Evolutionary conservation across 1,140 invertebrate genomes (phyloP), one percentile per base, ranked within the genome.

Genomic region (Drosophila pectinifera): DNA sequence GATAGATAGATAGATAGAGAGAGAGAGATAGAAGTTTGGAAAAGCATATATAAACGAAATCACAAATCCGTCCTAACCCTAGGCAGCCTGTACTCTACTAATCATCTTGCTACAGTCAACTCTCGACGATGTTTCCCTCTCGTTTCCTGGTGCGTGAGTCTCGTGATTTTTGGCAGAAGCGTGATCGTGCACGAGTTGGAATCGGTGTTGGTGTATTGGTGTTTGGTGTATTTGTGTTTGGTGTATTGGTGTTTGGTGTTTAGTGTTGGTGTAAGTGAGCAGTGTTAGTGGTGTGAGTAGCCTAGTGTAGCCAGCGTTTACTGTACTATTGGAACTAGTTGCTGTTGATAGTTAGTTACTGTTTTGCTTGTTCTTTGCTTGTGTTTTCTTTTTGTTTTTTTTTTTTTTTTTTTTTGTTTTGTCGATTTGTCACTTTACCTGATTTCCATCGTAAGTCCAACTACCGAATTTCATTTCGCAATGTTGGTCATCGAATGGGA

Each of bases 401-500:
- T 49, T 55, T 69, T 64, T 75, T 39, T 26, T 34, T 36, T 46
- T 61, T 22, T 26, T 49, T 51, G 48, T 34, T 51, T 54, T 61
- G 51, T 73, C 80, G 75, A 84, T 72, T 53, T 72, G 82, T 76
- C 86, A 89, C 90, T 91, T 91, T 96, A 97, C 97, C 96, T 97
- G 96, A 94, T 96, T 96, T 93, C 97, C 97, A 93, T 97, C 96
- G 94, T 98, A 98, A 91, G 97, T 97, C 97, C 97, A 98, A 94
- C 96, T 97, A 94, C 97, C 97, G 93, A 98, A 98, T 95, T 98
- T 97, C 96, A 99, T 97, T 93, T 97, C 95, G 94, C 98, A 99
- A 93, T 96, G 95, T 95, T 99, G 98, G 93, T 98, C 97, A 94
- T 99, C 98, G 95, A 99, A 99, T 92, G 98, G 98, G 94, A 99